phyloP scores from a whole-genome alignment of 2,113 vertebrate species.

The Gopherus flavomarginatus region DNA sequence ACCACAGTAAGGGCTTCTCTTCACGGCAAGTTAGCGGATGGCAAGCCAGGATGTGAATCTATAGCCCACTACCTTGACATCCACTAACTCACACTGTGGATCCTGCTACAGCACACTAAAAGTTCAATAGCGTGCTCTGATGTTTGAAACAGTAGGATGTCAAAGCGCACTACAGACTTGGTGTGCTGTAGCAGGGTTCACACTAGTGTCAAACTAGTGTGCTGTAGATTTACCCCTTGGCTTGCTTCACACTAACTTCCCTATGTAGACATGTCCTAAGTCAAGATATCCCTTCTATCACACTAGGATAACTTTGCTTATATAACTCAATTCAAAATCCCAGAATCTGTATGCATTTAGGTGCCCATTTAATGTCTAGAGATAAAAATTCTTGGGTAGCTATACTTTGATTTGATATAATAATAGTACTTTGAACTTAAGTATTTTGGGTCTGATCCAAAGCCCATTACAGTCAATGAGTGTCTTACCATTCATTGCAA shows the following conservation, averaged over 20 bases:
- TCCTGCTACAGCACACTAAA: neutral
- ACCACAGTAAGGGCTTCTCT: neutral
- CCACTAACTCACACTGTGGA: neutral
- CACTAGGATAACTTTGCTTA: neutral
- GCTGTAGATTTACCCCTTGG: neutral
- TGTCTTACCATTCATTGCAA: neutral
- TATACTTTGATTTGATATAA: neutral
- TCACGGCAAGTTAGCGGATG: neutral
- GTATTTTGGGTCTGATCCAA: neutral
- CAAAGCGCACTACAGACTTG: neutral
- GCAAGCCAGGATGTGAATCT: neutral
- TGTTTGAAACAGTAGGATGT: neutral
- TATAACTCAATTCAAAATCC: neutral
- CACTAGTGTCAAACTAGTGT: neutral
- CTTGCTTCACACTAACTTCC: neutral
- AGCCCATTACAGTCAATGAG: neutral
- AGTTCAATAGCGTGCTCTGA: neutral
- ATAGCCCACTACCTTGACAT: neutral
- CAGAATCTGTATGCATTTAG: neutral
- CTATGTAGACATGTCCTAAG: neutral
- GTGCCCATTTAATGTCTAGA: neutral
- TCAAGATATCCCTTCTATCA: neutral
- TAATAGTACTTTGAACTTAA: neutral
- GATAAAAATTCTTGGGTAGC: neutral
- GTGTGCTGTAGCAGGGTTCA: neutral